A percentile compares a stretch with the other conserved stretches of the same genome.
Conservation (phyloP, 64 coral and sea anemone genomes). For the Montipora cactus region DNA sequence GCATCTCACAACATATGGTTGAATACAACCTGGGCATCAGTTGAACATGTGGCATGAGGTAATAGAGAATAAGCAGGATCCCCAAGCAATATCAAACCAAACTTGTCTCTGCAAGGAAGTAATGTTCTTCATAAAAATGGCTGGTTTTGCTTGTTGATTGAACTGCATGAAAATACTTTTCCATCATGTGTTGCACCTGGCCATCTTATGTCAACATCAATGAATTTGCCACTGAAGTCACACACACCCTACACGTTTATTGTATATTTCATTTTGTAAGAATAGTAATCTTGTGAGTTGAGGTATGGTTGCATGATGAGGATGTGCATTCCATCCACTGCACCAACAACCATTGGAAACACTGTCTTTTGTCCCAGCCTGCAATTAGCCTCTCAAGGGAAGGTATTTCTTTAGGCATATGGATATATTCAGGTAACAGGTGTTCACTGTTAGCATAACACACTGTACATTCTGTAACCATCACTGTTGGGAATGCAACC, state of each 20-base stretch:
- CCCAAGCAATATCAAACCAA: slow-evolving; percentile 36
- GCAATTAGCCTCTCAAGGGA: background rate
- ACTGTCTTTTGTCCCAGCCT: background rate
- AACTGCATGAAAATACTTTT: slow-evolving; percentile 56
- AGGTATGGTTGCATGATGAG: slow-evolving; percentile 4
- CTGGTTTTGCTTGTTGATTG: slow-evolving; percentile 23
- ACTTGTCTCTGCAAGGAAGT: slow-evolving; percentile 40
- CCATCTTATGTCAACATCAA: slow-evolving; percentile 76
- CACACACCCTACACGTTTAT: slow-evolving; percentile 68
- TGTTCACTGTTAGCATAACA: background rate
- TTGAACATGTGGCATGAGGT: slow-evolving; percentile 6
- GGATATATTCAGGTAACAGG: background rate
- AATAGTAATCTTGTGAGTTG: slow-evolving; percentile 49
- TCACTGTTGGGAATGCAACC: background rate
- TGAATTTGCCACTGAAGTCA: slow-evolving; percentile 71
- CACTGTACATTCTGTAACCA: background rate
- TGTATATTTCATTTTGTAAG: slow-evolving; percentile 76
- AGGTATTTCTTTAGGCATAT: background rate
- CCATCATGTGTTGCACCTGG: slow-evolving; percentile 77
- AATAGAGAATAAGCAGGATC: slow-evolving; percentile 50
- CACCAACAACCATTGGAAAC: background rate
- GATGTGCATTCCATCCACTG: slow-evolving; percentile 20
- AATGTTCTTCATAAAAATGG: slow-evolving; percentile 59
- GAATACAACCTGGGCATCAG: slow-evolving; percentile 41
- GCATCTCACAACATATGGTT: slow-evolving; percentile 76